Evolutionary conservation across 2,797 vertebrate species (phyloP), one percentile per base, ranked within the genome.

Genomic region (Phrynocephalus forsythii): DNA sequence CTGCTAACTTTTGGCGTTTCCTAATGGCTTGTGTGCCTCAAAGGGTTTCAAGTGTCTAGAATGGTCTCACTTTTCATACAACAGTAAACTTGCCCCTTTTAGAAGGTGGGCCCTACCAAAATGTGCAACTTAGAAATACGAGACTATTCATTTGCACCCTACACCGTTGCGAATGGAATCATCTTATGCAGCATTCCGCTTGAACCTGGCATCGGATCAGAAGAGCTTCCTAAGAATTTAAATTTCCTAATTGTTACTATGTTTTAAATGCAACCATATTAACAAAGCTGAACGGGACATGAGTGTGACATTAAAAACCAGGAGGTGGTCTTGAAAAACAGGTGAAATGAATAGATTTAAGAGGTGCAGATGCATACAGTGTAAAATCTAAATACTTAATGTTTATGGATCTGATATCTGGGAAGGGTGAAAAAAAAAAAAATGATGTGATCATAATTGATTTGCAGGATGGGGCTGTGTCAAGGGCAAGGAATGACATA

Each of bases 371-470:
- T 44, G 52, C 22, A 22, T 5, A 1, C 28, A 76, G 38, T 30
- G 30, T 30, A 0, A 0, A 75, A 86, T 67, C 67, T 50, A 82
- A 48, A 63, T 48, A 63, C 63, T 1, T 0, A 5, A 2, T 48
- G 77, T 83, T 73, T 0, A 0, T 0, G 0, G 78, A 79, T 50
- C 50, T 20, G 0, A 0, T 72, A 0, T 73, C 6, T 84, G 48
- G 80, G 77, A 79, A 63, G 73, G 60, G 44, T 60, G 33, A n/a
- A 28, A 38, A 82, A 79, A 80, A 50, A 63, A 68, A 30, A 44
- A 8, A 10, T 28, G 66, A 15, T 50, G n/a, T 28, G 33, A n/a
- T 83, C 63, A 63, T 83, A 79, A 88, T 20, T 50, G 84, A 69
- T 86, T 86, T 86, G 75, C 33, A 50, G 28, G 71, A 82, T 44